phyloP scores from a whole-genome alignment of 2,113 vertebrate species.

The Catagonus wagneri region DNA sequence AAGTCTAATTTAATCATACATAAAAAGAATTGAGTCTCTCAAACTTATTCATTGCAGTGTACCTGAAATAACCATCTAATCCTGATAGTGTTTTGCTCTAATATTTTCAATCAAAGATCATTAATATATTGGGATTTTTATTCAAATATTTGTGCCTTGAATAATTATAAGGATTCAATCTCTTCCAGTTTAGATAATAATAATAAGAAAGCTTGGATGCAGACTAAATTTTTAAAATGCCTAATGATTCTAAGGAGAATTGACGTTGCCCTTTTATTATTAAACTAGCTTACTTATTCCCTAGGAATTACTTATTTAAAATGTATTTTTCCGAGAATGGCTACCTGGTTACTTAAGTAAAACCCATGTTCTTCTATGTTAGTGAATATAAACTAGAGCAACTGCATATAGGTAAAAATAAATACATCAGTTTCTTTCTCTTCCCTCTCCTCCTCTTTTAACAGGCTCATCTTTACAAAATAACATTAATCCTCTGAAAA shows the following conservation, averaged over 20 bases:
- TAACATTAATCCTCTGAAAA: not conserved
- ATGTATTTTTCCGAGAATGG: slow-evolving; percentile 39
- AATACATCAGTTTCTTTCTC: not conserved
- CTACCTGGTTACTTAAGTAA: slow-evolving; percentile 38
- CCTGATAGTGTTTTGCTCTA: not conserved
- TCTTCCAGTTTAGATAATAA: slow-evolving; percentile 11
- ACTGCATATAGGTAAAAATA: not conserved
- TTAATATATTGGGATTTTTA: slow-evolving; percentile 34
- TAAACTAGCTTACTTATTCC: slow-evolving; percentile 47
- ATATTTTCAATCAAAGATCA: slow-evolving; percentile 39
- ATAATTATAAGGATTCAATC: slow-evolving; percentile 53
- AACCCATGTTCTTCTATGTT: not conserved
- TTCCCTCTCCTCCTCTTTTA: not conserved
- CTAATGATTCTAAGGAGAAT: slow-evolving; percentile 62
- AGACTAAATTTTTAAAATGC: slow-evolving; percentile 60
- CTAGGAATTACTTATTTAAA: slow-evolving; percentile 38
- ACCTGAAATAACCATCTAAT: slow-evolving; percentile 51
- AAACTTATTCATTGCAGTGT: slow-evolving; percentile 40
- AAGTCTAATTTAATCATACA: not conserved
- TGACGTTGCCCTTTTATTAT: slow-evolving; percentile 50
- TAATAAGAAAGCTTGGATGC: slow-evolving; percentile 44
- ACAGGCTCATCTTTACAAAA: not conserved
- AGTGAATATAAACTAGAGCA: not conserved
- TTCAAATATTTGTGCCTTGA: slow-evolving; percentile 65
- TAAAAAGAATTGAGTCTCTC: not conserved